Evolutionary conservation across 1,140 invertebrate genomes (phyloP), one percentile per base, ranked within the genome.

Genomic region (Phthorimaea operculella): DNA sequence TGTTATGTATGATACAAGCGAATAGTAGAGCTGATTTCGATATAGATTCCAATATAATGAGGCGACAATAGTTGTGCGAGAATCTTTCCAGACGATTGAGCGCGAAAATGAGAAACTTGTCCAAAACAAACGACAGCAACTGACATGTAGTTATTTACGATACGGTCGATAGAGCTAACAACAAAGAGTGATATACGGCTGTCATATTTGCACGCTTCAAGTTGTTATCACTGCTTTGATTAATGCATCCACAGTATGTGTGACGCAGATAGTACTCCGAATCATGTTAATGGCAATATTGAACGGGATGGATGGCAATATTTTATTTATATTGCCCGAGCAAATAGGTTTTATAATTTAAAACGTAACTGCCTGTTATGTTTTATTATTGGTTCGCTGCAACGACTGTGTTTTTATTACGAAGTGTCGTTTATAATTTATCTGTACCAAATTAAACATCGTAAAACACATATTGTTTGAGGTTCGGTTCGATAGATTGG

Each of bases 161-260:
- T 28, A 28, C 21, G 21, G 21, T 28, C 21, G 21, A 28, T 28
- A 6, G 2, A 28, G 21, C 21, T 60, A 63, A 64, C 62, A 68
- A 66, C 65, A 64, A 64, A 68, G 36, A 66, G 57, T 83, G 72
- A 83, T 83, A 79, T 83, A 83, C 65, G 53, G 62, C 59, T 65
- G 54, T 64, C 62, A 69, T 73, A 71, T 74, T 76, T 73, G 70
- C 72, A 73, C 65, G 62, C 60, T 58, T 70, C 66, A 70, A 67
- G 63, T 56, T 67, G 64, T 76, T 83, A 79, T 83, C 77, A 70
- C 42, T 54, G 55, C 49, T 66, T 59, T 77, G 70, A 82, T 79
- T 74, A 70, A 80, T 79, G 76, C 63, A 63, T 68, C 64, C 64
- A 70, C 64, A 52, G 62, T 63, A 63, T 63, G 55, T 68, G 66